Evolutionary conservation across 2,888 invertebrate genomes (phyloP), one percentile per base, ranked within the genome.

Genomic region (Parelbella ahira): DNA sequence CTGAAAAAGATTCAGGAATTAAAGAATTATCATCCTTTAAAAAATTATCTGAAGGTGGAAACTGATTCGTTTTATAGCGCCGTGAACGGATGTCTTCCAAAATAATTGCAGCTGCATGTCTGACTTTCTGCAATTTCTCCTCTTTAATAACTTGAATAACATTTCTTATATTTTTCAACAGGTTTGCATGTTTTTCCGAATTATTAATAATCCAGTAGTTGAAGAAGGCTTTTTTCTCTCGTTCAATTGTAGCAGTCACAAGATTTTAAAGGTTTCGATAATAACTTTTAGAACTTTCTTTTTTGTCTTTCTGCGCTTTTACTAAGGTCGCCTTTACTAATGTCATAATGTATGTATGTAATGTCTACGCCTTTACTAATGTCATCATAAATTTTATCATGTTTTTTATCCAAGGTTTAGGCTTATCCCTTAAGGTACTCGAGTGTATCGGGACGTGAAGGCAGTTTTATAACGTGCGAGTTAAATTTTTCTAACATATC

Each of bases 101-200:
- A 47, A 50, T 50, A 44, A 48, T 48, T 10, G 32, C 44, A 34
- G 47, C 50, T 41, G 50, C 50, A 37, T 44, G 42, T 44, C 37
- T 36, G 20, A 48, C 45, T 41, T 13, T 38, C 13, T 34, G 33
- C 8, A 42, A 29, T 28, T 13, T 37, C 34, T 42, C 33, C 4
- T 15, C 4, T 3, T 15, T 2, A 15, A 3, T 15, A 15, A 15
- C 3, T 15, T 15, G 15, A 15, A 4, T 15, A 15, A 4, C 4
- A 4, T 15, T 15, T 4, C 4, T 15, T 15, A 15, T 15, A 15
- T 15, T 15, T 15, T 15, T 15, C 15, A 2, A 15, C 15, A 15
- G 13, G 27, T n/a, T 27, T 27, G 11, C 1, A 12, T 11, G n/a
- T 5, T 27, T 27, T 12, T n/a, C n/a, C n/a, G n/a, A n/a, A n/a